These are phyloP conservation scores for Conistra vaccinii DNA, from an alignment of 2,888 invertebrate species.

Conservation along the genomic window DNA sequence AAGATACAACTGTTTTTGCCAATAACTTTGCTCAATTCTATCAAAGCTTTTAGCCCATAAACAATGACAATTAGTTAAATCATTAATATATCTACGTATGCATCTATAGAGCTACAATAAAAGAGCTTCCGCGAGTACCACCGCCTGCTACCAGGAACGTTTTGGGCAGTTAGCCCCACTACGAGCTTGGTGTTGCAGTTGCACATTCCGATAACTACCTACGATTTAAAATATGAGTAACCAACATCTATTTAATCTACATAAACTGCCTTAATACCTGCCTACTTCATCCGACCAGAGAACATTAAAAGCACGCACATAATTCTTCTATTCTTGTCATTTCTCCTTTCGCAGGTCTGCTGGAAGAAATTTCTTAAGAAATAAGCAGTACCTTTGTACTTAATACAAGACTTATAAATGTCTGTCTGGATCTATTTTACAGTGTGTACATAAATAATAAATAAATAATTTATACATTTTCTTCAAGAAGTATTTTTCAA, in stretches of 20 bases:
- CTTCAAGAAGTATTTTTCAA: conserved; percentile 21
- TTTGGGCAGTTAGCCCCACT: background rate
- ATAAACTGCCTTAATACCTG: too few relatives aligned
- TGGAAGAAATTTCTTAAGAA: too few relatives aligned
- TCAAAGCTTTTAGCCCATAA: background rate
- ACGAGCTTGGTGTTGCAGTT: background rate
- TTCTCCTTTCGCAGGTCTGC: too few relatives aligned
- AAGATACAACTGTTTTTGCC: background rate
- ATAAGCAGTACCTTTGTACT: too few relatives aligned
- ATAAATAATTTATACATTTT: background rate
- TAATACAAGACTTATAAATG: too few relatives aligned
- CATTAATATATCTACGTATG: background rate
- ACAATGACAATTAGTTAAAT: too few relatives aligned
- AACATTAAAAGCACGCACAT: background rate
- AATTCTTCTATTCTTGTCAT: too few relatives aligned
- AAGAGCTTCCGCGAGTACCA: background rate
- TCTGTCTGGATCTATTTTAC: too few relatives aligned
- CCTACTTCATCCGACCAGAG: background rate
- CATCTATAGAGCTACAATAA: background rate
- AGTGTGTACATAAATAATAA: too few relatives aligned
- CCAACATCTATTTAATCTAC: background rate
- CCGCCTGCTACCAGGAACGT: background rate
- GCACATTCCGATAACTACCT: background rate
- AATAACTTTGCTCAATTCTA: background rate
- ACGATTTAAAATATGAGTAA: background rate